Evolutionary conservation across 2,113 vertebrate genomes (phyloP).

Genomic region (Gopherus evgoodei): DNA sequence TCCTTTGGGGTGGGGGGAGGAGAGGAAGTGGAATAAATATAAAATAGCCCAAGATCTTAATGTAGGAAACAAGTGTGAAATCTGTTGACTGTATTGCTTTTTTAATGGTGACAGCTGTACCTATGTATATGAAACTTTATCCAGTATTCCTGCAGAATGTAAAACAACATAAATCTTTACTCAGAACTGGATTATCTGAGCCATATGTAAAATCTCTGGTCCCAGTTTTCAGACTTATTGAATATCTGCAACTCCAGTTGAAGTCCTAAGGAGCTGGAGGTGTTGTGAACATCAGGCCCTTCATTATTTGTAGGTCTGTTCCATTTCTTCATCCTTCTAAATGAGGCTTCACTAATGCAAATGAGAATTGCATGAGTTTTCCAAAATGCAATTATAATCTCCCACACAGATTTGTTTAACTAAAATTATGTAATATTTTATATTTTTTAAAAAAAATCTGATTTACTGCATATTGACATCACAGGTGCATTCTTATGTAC

Average conservation of each 20-base stretch:
- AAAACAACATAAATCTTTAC: neutral
- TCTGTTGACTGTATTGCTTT: neutral
- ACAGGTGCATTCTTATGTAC: neutral
- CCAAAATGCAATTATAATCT: neutral
- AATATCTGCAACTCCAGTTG: neutral
- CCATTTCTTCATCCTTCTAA: neutral
- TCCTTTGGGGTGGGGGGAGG: neutral
- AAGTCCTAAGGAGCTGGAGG: neutral
- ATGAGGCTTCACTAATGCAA: neutral
- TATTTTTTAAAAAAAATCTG: neutral
- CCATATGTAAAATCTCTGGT: too few relatives aligned
- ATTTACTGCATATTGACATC: neutral
- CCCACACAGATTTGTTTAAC: neutral
- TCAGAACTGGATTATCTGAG: neutral
- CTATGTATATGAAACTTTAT: neutral
- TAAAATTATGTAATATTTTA: neutral
- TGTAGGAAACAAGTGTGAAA: neutral
- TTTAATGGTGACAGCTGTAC: neutral
- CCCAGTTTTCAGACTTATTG: neutral
- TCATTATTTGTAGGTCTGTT: neutral
- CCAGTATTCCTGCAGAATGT: neutral
- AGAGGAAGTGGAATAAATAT: neutral
- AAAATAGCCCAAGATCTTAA: neutral
- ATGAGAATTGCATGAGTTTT: neutral
- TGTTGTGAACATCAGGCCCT: neutral